Evolutionary conservation across 1,140 invertebrate species (phyloP).

Genomic region (Atta cephalotes): DNA sequence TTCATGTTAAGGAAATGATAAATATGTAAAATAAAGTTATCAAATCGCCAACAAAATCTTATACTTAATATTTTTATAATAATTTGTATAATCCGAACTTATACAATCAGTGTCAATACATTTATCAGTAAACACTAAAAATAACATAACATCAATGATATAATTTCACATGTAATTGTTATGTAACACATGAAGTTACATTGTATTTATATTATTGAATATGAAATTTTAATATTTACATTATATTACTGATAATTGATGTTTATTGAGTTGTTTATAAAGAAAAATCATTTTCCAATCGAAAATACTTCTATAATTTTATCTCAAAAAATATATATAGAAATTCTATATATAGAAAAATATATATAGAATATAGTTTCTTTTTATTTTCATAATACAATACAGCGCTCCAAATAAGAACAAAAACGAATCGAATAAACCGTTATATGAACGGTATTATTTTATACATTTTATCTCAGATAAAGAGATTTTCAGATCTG

Average conservation of each 20-base stretch:
- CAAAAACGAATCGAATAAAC: not conserved
- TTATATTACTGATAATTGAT: too few relatives aligned
- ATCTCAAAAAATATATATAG: not conserved
- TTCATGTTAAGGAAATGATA: slow-evolving; percentile 1
- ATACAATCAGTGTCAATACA: not conserved
- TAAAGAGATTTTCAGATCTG: not conserved
- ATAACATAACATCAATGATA: too few relatives aligned
- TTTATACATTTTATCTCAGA: slow-evolving; percentile 7
- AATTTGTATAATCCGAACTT: not conserved
- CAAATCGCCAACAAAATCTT: slow-evolving; percentile 15
- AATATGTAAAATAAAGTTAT: not conserved
- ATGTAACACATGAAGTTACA: too few relatives aligned
- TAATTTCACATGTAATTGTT: too few relatives aligned
- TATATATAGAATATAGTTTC: not conserved
- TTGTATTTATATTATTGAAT: too few relatives aligned
- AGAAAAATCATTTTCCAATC: not conserved
- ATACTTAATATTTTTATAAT: not conserved
- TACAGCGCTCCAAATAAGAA: not conserved
- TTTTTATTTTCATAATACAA: not conserved
- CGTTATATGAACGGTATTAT: not conserved
- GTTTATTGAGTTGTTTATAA: too few relatives aligned
- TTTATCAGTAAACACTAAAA: not conserved
- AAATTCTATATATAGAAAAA: too few relatives aligned
- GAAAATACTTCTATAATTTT: not conserved
- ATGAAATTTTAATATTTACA: too few relatives aligned